Conservation (phyloP, 2,888 invertebrate genomes). For the Drosophila mercatorum region DNA sequence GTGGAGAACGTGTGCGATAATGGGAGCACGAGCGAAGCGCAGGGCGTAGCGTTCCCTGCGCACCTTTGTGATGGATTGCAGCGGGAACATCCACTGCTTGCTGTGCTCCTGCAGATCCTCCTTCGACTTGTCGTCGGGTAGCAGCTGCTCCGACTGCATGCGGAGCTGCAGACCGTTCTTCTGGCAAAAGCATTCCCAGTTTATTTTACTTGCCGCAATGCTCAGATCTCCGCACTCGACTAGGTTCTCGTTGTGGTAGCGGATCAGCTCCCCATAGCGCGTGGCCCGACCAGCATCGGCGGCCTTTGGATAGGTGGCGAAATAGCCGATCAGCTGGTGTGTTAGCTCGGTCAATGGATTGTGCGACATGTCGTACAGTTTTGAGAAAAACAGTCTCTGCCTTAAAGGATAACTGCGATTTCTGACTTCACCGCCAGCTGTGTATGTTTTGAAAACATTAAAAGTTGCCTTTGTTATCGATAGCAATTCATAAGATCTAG, state of each 20-base stretch:
- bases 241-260: constrained; percentile 86
- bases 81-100: constrained; percentile 64
- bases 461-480: no score
- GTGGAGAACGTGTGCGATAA: constrained; percentile 55
- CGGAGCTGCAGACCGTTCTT: constrained; percentile 39
- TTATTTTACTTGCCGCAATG: constrained; percentile 86
- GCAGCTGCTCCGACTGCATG: constrained; percentile 19
- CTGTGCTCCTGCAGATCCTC: constrained; percentile 50
- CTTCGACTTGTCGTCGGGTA: constrained; percentile 24
- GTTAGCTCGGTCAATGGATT: constrained; percentile 39
- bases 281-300: background rate
- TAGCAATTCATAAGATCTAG: no score
- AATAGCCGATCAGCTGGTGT: constrained; percentile 35
- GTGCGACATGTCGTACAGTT: constrained; percentile 9
- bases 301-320: constrained; percentile 12
- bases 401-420: background rate
- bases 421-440: background rate
- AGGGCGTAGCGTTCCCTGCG: constrained; percentile 69
- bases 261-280: constrained; percentile 56
- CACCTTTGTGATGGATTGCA: constrained; percentile 44
- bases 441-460: no score
- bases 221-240: constrained; percentile 87
- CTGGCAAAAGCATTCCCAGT: constrained; percentile 86
- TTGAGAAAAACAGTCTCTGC: background rate
- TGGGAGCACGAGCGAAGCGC: constrained; percentile 58